A percentile compares a stretch with the other conserved stretches of the same genome.
Conservation (phyloP, 2,113 vertebrate species). For the Chauna torquata region DNA sequence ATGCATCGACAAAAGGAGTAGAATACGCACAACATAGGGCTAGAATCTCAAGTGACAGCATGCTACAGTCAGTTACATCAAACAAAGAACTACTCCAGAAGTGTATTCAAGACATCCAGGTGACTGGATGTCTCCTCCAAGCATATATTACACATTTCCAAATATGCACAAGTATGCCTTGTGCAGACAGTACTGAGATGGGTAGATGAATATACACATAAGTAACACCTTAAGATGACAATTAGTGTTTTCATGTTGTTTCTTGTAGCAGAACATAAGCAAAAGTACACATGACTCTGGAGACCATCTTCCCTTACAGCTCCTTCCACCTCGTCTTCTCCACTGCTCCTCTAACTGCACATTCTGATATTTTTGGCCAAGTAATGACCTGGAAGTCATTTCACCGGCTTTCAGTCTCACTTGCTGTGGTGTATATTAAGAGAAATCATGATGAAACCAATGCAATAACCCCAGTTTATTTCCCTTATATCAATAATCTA, state of each 20-base stretch:
- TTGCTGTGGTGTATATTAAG: background rate
- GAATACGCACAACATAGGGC: background rate
- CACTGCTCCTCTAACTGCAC: fast-evolving
- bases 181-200: background rate
- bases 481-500: background rate
- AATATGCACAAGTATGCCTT: background rate
- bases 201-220: background rate
- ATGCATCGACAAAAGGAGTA: background rate
- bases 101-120: background rate
- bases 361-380: background rate
- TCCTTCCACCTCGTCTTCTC: background rate
- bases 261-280: background rate
- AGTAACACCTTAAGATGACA: background rate
- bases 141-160: background rate
- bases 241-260: background rate
- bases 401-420: background rate
- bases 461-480: background rate
- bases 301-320: background rate
- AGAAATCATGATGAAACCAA: background rate
- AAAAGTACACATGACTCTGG: background rate
- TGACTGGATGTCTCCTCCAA: background rate
- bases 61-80: background rate
- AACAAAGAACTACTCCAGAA: background rate
- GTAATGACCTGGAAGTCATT: background rate
- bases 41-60: background rate